phyloP scores from a whole-genome alignment of 2,797 vertebrate genomes.

The Chaetophractus vellerosus region DNA sequence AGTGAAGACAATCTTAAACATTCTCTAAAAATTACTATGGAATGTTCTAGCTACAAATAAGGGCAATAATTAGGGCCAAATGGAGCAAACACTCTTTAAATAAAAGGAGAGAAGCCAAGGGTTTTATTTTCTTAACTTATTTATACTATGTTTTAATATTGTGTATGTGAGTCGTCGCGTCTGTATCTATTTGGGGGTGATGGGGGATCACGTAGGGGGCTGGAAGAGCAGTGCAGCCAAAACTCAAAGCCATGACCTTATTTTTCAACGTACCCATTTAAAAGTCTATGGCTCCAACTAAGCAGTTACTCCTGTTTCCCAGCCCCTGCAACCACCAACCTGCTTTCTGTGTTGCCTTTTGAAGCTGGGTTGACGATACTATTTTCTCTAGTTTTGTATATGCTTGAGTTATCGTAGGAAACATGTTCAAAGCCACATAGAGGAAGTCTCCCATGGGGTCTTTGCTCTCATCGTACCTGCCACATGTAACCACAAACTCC shows the following conservation, averaged over 20 bases:
- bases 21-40: background rate
- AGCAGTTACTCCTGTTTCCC: too few relatives aligned
- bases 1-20: background rate
- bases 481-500: too few relatives aligned
- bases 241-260: conserved; percentile 12
- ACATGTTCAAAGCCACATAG: too few relatives aligned
- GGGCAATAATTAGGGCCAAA: background rate
- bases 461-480: too few relatives aligned
- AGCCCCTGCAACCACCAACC: too few relatives aligned
- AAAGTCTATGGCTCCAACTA: background rate
- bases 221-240: background rate
- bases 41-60: background rate
- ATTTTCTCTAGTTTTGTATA: too few relatives aligned
- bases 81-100: background rate
- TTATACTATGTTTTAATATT: background rate
- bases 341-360: too few relatives aligned
- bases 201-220: background rate
- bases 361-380: too few relatives aligned
- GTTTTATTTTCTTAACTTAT: background rate
- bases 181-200: background rate
- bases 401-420: too few relatives aligned
- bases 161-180: background rate
- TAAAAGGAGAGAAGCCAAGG: background rate
- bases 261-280: background rate
- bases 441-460: too few relatives aligned